Evolutionary conservation across 2,888 invertebrate genomes (phyloP), one percentile per base, ranked within the genome.

Genomic region (Meiosimyza decipiens): DNA sequence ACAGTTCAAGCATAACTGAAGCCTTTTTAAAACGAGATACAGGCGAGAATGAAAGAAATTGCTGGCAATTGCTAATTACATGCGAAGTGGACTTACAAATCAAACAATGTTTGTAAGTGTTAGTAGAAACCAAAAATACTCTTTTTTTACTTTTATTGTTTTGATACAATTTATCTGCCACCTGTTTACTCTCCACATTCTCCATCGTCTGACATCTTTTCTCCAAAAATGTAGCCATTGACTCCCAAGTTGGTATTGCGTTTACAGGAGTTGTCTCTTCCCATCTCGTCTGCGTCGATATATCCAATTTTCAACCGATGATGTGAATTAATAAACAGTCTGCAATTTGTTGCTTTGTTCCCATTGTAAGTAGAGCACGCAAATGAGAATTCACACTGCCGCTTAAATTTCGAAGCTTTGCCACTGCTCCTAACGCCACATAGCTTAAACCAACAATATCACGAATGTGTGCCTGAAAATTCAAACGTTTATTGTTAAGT

Each of bases 401-500:
- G 18, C 69, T 74, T 15, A 71, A 52, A 47, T 73, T 40, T 16
- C 74, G 73, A 15, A 77, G 68, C 47, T 57, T 64, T 40, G 15
- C 54, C 2, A 71, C 69, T 40, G 73, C 74, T n/a, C 70, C 74
- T 50, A 13, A 66, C 13, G 75, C 73, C 18, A 77, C 71, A 15
- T 57, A 51, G 6, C 62, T 64, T n/a, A 77, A 33, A 2, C 28
- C 33, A 22, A 74, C 64, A 40, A 76, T 74, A n/a, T 73, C 73
- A 64, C 73, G 49, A 12, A 75, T 68, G 52, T 75, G 72, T 52
- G 72, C 73, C 73, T 75, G 68, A 66, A 75, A 73, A 68, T 67
- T 74, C 18, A 74, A 62, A 70, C 65, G 72, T 57, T 71, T 72
- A 55, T 65, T 71, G 4, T 15, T 67, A 71, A 22, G 57, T 54